phyloP scores from a whole-genome alignment of 1,140 invertebrate species.

The Caerostris darwini region DNA sequence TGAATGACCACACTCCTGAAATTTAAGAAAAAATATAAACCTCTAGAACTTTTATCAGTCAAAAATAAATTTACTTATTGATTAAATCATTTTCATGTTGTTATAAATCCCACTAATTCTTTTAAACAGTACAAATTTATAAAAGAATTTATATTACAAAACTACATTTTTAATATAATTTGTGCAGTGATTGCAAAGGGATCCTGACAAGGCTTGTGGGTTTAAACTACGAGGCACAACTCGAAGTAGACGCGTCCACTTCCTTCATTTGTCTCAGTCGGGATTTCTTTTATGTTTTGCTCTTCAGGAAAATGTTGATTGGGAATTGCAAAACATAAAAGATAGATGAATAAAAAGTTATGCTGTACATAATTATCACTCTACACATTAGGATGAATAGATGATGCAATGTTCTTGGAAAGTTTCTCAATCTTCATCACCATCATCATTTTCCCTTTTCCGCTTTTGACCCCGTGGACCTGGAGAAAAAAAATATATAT shows the following conservation, averaged over 20 bases:
- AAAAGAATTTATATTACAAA: constrained; percentile 74
- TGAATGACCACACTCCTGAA: neutral
- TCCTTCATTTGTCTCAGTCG: constrained; percentile 72
- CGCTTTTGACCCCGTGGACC: constrained; percentile 87
- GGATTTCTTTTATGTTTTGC: constrained; percentile 71
- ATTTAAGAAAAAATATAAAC: neutral
- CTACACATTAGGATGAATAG: constrained; percentile 77
- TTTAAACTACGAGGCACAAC: constrained; percentile 75
- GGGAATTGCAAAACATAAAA: constrained; percentile 72
- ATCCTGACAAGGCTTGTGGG: constrained; percentile 74
- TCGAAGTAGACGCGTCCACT: constrained; percentile 66
- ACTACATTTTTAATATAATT: constrained; percentile 56
- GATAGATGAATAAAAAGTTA: constrained; percentile 63
- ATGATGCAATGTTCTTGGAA: constrained; percentile 74
- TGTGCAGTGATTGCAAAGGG: constrained; percentile 70
- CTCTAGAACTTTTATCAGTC: neutral
- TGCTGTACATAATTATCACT: constrained; percentile 78
- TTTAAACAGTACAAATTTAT: constrained; percentile 72
- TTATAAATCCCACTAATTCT: constrained; percentile 42
- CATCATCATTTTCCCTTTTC: constrained; percentile 85
- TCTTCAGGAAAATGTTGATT: constrained; percentile 32
- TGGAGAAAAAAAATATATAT: constrained; percentile 77
- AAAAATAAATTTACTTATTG: constrained; percentile 26
- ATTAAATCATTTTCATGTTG: constrained; percentile 45
- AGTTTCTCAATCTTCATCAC: constrained; percentile 78